Evolutionary conservation across 1,140 invertebrate genomes (phyloP).

Genomic region (Ridgeia piscesae): DNA sequence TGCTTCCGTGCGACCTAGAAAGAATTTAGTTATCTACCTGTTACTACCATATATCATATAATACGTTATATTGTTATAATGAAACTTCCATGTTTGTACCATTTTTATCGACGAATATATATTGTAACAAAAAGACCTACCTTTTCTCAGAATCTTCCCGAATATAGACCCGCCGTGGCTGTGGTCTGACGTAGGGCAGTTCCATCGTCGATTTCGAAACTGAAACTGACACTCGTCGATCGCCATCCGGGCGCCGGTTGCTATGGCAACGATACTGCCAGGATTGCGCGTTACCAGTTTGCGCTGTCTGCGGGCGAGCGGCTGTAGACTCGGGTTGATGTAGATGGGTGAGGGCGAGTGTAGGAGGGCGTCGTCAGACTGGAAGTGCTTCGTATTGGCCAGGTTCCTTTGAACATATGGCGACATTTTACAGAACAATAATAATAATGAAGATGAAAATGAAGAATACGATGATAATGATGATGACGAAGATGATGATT

Average conservation of each 20-base stretch:
- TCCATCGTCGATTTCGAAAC: constrained; percentile 92
- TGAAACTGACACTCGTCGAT: constrained; percentile 95
- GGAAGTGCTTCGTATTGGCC: constrained; percentile 44
- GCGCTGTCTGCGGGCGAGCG: constrained; percentile 50
- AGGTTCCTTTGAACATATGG: constrained; percentile 41
- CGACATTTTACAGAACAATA: background rate
- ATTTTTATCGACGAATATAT: background rate
- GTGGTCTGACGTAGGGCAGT: constrained; percentile 70
- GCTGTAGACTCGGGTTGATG: constrained; percentile 47
- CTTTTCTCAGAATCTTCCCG: constrained; percentile 22
- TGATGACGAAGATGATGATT: too few species aligned
- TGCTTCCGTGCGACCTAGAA: too few species aligned
- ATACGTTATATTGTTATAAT: background rate
- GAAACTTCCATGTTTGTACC: too few species aligned
- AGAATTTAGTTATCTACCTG: too few species aligned
- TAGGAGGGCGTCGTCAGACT: constrained; percentile 42
- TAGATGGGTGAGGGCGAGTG: constrained; percentile 41
- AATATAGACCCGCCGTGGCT: constrained; percentile 18
- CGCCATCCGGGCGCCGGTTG: constrained; percentile 61
- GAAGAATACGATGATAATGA: too few species aligned
- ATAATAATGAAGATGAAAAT: too few species aligned
- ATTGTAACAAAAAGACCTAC: background rate
- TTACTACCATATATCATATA: background rate
- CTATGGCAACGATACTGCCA: constrained; percentile 52
- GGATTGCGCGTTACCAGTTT: constrained; percentile 50